phyloP scores from a whole-genome alignment of 2,797 vertebrate genomes.

The Xiphorhynchus erythropygius region DNA sequence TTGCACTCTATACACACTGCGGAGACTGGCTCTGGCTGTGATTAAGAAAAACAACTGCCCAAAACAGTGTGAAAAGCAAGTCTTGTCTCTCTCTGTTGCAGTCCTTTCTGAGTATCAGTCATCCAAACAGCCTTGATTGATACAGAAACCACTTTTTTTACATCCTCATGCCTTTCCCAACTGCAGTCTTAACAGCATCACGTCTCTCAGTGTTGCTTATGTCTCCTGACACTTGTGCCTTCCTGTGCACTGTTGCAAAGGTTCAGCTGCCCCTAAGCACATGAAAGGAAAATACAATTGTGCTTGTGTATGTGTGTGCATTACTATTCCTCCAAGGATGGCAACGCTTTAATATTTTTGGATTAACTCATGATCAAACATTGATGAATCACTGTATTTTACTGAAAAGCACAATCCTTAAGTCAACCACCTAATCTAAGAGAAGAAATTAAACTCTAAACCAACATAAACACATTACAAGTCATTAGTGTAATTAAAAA shows the following conservation, averaged over 20 bases:
- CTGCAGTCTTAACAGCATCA: not conserved
- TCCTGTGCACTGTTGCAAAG: not conserved
- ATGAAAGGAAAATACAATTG: not conserved
- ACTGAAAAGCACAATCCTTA: slow-evolving; percentile 80
- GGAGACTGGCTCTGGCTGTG: not conserved
- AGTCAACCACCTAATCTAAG: slow-evolving; percentile 84
- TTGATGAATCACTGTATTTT: slow-evolving; percentile 80
- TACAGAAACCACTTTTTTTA: fast-evolving
- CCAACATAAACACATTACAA: slow-evolving; percentile 84
- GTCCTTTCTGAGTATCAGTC: not conserved
- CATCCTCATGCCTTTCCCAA: fast-evolving
- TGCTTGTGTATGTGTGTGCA: slow-evolving; percentile 9
- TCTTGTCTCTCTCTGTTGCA: not conserved
- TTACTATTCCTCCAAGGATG: slow-evolving; percentile 63
- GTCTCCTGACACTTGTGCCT: not conserved
- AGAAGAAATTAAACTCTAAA: slow-evolving; percentile 85
- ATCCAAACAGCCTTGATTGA: not conserved
- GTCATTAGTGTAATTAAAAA: slow-evolving; percentile 86
- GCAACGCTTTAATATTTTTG: slow-evolving; percentile 68
- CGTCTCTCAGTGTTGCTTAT: not conserved
- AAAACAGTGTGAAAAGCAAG: not conserved
- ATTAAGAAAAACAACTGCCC: not conserved
- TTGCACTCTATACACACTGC: not conserved
- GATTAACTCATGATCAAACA: slow-evolving; percentile 82
- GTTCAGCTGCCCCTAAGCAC: not conserved